Conservation (phyloP, 2,797 vertebrate genomes). For the Centroberyx gerrardi region DNA sequence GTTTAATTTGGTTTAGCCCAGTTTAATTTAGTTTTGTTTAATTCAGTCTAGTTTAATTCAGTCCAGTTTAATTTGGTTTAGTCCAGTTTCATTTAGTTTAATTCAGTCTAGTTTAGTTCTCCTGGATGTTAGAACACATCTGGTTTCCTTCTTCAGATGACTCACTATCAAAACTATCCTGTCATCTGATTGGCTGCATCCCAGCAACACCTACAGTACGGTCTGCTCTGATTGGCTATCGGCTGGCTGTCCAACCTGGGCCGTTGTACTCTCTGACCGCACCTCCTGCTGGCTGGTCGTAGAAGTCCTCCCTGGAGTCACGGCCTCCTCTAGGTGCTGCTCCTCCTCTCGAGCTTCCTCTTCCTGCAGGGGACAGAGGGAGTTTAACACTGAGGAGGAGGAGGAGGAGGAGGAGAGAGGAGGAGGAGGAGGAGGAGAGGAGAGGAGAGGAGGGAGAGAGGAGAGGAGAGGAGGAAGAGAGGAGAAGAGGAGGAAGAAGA, state of each 20-base stretch:
- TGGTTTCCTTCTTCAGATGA: too few species aligned
- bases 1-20: too few species aligned
- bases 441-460: too few species aligned
- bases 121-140: too few species aligned
- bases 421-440: not conserved
- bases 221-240: constrained; percentile 18
- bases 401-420: constrained; percentile 9
- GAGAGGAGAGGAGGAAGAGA: constrained; percentile 2
- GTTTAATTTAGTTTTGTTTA: too few species aligned
- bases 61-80: too few species aligned
- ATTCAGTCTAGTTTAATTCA: too few species aligned
- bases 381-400: constrained; percentile 61
- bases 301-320: constrained; percentile 82
- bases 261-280: constrained; percentile 60
- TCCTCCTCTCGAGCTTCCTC: constrained; percentile 87
- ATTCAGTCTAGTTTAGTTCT: too few species aligned
- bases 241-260: constrained; percentile 49
- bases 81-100: too few species aligned
- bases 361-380: constrained; percentile 84
- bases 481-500: too few species aligned
- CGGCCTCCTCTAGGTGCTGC: constrained; percentile 88
- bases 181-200: constrained; percentile 13
- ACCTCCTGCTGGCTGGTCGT: constrained; percentile 84
- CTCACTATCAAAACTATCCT: not conserved
- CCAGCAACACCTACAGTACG: not conserved